These are phyloP conservation scores for Morelia viridis DNA, from an alignment of 2,797 vertebrate genomes.

Conservation along the genomic window DNA sequence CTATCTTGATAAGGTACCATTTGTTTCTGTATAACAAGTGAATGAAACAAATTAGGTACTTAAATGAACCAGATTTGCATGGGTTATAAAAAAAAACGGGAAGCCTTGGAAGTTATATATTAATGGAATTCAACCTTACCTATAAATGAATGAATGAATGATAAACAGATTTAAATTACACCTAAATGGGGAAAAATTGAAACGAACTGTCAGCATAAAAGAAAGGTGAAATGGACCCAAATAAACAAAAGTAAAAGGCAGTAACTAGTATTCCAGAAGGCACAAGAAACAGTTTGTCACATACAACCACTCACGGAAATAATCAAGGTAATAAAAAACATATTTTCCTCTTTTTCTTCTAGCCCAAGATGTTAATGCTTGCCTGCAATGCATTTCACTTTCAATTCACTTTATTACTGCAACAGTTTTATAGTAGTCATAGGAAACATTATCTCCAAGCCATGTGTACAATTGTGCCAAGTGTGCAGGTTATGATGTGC, in stretches of 20 bases:
- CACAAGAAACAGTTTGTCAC: conserved; percentile 27
- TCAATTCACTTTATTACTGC: conserved; percentile 30
- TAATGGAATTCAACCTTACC: conserved; percentile 90
- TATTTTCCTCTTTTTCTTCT: background rate
- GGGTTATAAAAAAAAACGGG: conserved; percentile 63
- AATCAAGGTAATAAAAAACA: background rate
- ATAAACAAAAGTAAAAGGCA: conserved; percentile 65
- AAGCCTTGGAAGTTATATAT: conserved; percentile 68
- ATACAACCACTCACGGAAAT: background rate
- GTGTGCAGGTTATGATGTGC: background rate
- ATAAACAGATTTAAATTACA: conserved; percentile 94
- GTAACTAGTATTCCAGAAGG: conserved; percentile 55
- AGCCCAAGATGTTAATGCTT: conserved; percentile 28
- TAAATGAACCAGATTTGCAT: conserved; percentile 51
- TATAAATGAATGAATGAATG: conserved; percentile 94
- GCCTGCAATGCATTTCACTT: background rate
- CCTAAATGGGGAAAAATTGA: conserved; percentile 88
- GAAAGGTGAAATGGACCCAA: conserved; percentile 66
- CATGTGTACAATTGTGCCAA: background rate
- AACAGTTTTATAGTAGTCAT: background rate
- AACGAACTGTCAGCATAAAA: conserved; percentile 77
- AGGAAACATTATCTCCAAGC: background rate
- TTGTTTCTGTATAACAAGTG: conserved; percentile 39
- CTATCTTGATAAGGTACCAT: conserved; percentile 17
- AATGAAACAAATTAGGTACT: conserved; percentile 34